These are phyloP conservation scores for Yoshiicerus persimilis DNA, from an alignment of 1,140 invertebrate species.

Conservation along the genomic window DNA sequence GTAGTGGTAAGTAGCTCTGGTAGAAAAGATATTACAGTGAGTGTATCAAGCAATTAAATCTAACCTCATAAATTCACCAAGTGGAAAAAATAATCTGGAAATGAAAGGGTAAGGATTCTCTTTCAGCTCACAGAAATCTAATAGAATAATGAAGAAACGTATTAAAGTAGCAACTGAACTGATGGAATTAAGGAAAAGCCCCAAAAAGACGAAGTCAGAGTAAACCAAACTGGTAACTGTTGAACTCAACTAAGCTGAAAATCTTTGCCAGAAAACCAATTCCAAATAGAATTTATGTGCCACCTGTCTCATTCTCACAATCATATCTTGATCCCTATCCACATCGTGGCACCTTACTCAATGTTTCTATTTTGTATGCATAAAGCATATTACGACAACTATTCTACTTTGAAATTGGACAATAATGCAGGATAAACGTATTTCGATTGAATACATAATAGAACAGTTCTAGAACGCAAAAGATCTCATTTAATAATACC, in stretches of 20 bases:
- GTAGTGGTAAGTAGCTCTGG: neutral
- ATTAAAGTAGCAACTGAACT: neutral
- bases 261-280: neutral
- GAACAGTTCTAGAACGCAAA: neutral
- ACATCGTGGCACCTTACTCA: neutral
- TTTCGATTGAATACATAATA: neutral
- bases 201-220: neutral
- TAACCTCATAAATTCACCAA: neutral
- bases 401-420: neutral
- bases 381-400: neutral
- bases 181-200: neutral
- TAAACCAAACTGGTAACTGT: neutral
- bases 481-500: neutral
- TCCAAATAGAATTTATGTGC: neutral
- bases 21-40: too few relatives aligned
- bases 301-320: neutral
- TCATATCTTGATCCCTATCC: neutral
- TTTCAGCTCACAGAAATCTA: neutral
- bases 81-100: neutral
- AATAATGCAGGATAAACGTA: neutral
- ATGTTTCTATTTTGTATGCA: neutral
- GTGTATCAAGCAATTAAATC: neutral
- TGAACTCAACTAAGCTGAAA: neutral
- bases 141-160: neutral
- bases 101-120: neutral